Evolutionary conservation across 2,797 vertebrate species (phyloP).

Genomic region (Enteromius viviparus): DNA sequence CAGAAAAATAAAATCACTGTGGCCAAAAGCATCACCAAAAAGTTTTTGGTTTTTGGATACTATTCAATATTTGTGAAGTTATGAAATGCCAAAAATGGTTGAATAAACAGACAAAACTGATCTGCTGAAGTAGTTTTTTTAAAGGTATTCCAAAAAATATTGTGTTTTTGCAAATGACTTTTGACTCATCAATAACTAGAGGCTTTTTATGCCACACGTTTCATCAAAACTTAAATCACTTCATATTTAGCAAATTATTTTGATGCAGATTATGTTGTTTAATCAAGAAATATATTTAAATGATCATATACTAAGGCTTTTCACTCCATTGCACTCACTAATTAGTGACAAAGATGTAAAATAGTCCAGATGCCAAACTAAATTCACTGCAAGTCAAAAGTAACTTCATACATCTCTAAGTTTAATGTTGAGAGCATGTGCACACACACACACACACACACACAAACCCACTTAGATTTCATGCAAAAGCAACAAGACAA

Average conservation of each 20-base stretch:
- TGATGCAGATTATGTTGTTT: background rate
- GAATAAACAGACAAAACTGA: background rate
- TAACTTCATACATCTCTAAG: slow-evolving; percentile 1
- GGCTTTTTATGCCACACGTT: background rate
- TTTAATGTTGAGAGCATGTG: slow-evolving; percentile 17
- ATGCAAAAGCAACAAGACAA: background rate
- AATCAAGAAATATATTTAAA: background rate
- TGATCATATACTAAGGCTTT: background rate
- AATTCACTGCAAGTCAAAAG: slow-evolving; percentile 13
- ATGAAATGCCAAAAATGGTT: slow-evolving; percentile 4
- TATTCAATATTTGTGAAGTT: background rate
- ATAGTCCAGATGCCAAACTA: slow-evolving; percentile 2
- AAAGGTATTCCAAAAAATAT: slow-evolving; percentile 5
- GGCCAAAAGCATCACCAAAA: slow-evolving; percentile 10
- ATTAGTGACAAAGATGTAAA: background rate
- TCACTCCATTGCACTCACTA: background rate
- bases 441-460: background rate
- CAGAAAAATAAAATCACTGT: background rate
- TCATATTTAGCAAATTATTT: background rate
- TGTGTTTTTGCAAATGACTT: background rate
- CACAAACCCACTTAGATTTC: background rate
- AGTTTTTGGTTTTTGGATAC: background rate
- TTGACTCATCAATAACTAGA: background rate
- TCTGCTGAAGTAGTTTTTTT: background rate
- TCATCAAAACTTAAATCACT: background rate